Conservation (phyloP, 2,113 vertebrate genomes). For the Typhlomys cinereus region DNA sequence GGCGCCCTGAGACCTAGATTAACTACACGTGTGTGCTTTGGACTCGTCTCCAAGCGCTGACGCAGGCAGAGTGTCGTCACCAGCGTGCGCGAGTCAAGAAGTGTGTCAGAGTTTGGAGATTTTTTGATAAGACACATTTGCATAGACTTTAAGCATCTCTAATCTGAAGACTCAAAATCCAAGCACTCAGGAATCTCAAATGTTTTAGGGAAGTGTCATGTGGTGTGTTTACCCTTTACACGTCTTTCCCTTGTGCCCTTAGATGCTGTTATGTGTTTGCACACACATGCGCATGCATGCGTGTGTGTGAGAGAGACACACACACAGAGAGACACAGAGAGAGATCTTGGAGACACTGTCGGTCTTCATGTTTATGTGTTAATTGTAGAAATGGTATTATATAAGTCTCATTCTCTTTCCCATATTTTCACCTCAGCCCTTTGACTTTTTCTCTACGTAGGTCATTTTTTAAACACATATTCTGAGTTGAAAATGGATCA, state of each 20-base stretch:
- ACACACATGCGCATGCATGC: neutral
- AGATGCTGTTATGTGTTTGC: too few relatives aligned
- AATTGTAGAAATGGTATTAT: too few relatives aligned
- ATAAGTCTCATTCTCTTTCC: neutral
- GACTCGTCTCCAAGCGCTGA: neutral
- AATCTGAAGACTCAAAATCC: neutral
- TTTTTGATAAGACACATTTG: neutral
- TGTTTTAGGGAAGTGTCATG: too few relatives aligned
- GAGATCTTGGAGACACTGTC: too few relatives aligned
- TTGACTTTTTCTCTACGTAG: neutral
- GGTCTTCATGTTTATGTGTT: neutral
- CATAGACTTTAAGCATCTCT: neutral
- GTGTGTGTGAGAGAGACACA: too few relatives aligned
- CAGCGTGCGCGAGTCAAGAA: neutral
- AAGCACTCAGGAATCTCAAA: neutral
- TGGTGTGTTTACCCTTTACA: rapidly evolving
- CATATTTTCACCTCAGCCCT: neutral
- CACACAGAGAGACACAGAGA: too few relatives aligned
- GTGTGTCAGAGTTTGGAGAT: neutral
- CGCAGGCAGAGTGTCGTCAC: too few relatives aligned
- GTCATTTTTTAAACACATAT: neutral
- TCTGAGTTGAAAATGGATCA: rapidly evolving
- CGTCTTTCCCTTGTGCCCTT: neutral
- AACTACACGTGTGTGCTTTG: too few relatives aligned
- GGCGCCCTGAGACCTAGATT: neutral